Evolutionary conservation across 1,140 invertebrate genomes (phyloP).

Genomic region (Chymomyza costata): DNA sequence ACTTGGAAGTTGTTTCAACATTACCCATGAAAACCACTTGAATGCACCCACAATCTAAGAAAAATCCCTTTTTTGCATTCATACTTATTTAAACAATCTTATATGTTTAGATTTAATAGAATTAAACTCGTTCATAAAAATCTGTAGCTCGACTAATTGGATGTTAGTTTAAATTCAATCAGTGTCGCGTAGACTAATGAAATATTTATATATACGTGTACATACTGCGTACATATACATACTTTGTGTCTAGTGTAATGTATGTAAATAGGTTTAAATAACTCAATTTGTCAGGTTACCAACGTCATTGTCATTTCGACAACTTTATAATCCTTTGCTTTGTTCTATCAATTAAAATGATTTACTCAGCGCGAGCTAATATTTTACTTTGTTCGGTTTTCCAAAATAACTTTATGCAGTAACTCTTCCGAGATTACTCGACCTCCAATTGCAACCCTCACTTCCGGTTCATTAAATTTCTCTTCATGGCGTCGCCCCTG

Average conservation of each 20-base stretch:
- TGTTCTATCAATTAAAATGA: conserved; percentile 8
- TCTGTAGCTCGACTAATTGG: too few species aligned
- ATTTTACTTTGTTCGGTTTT: conserved; percentile 17
- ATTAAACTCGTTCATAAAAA: too few species aligned
- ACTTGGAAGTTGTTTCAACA: too few species aligned
- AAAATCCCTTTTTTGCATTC: too few species aligned
- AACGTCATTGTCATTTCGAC: conserved; percentile 11
- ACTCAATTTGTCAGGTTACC: conserved; percentile 41
- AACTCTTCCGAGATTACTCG: too few species aligned
- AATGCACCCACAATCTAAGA: too few species aligned
- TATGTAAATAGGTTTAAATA: conserved; percentile 42
- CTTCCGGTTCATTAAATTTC: conserved; percentile 48
- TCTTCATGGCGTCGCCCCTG: conserved; percentile 20
- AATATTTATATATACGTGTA: conserved; percentile 36
- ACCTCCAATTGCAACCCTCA: too few species aligned
- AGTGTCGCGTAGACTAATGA: conserved; percentile 64
- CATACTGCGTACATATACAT: conserved; percentile 1
- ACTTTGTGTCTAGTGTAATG: too few species aligned
- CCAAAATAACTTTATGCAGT: conserved; percentile 14
- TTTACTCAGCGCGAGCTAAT: conserved; percentile 22
- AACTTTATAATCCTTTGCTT: conserved; percentile 10
- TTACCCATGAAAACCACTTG: too few species aligned
- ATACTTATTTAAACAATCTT: too few species aligned
- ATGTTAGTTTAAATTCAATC: conserved; percentile 67
- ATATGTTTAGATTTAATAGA: too few species aligned